Evolutionary conservation across 2,797 vertebrate species (phyloP).

Genomic region (Telmatherina bonti): DNA sequence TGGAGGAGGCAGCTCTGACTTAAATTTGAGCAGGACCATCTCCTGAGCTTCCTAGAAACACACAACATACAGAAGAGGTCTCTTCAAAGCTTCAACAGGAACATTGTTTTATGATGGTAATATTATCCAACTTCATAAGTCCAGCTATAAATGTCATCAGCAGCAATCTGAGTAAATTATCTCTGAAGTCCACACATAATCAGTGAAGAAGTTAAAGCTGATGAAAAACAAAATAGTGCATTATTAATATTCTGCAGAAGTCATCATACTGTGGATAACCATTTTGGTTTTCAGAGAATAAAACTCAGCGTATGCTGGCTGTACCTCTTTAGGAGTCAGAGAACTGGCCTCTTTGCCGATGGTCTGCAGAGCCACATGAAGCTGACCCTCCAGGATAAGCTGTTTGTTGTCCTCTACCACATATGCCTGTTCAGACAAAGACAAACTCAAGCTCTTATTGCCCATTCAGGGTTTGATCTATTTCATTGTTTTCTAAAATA

Average conservation of each 20-base stretch:
- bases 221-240: not conserved
- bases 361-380: constrained; percentile 91
- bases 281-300: not conserved
- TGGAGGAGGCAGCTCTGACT: constrained; percentile 85
- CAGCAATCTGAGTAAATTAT: not conserved
- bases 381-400: constrained; percentile 95
- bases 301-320: not conserved
- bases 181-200: not conserved
- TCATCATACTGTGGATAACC: not conserved
- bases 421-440: constrained; percentile 85
- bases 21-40: constrained; percentile 92
- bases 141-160: not conserved
- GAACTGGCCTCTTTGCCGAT: constrained; percentile 93
- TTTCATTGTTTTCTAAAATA: not conserved
- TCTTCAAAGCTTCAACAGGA: no score
- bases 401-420: constrained; percentile 97
- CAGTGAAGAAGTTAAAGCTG: not conserved
- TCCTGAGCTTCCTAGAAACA: constrained; percentile 90
- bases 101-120: not conserved
- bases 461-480: not conserved
- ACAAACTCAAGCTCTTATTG: not conserved
- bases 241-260: not conserved
- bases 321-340: constrained; percentile 91
- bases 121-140: not conserved
- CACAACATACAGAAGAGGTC: not conserved